Evolutionary conservation across 2,888 invertebrate species (phyloP).

Genomic region (Philonicus albiceps): DNA sequence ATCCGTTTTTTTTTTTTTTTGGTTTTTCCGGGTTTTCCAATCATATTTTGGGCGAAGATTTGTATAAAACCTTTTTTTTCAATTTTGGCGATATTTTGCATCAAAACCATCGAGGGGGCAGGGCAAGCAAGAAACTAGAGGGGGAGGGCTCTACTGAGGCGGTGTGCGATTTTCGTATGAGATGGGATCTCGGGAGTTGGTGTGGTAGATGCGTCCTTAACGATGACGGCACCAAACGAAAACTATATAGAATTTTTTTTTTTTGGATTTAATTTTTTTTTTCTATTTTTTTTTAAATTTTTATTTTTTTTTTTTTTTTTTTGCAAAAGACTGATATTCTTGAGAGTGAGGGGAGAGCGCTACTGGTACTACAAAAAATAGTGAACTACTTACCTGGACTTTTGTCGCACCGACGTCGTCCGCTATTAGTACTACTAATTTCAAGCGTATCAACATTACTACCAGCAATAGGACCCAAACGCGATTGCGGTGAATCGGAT

Average conservation of each 20-base stretch:
- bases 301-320: background rate
- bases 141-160: background rate
- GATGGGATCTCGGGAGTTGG: background rate
- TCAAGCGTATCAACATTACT: slow-evolving; percentile 59
- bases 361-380: slow-evolving; percentile 31
- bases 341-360: background rate
- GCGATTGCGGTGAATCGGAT: slow-evolving; percentile 58
- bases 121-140: background rate
- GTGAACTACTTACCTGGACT: slow-evolving; percentile 54
- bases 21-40: background rate
- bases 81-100: background rate
- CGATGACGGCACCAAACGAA: background rate
- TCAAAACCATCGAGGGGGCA: background rate
- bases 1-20: background rate
- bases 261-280: background rate
- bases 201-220: background rate
- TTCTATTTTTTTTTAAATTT: background rate
- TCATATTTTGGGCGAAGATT: background rate
- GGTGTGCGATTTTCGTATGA: background rate
- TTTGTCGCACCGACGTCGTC: slow-evolving; percentile 63
- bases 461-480: slow-evolving; percentile 62
- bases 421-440: slow-evolving; percentile 52
- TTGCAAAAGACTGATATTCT: background rate
- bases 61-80: background rate
- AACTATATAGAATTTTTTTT: background rate